Base-by-base conservation (phyloP, 23 tunicate species). In the Ascidia mentula region DNA sequence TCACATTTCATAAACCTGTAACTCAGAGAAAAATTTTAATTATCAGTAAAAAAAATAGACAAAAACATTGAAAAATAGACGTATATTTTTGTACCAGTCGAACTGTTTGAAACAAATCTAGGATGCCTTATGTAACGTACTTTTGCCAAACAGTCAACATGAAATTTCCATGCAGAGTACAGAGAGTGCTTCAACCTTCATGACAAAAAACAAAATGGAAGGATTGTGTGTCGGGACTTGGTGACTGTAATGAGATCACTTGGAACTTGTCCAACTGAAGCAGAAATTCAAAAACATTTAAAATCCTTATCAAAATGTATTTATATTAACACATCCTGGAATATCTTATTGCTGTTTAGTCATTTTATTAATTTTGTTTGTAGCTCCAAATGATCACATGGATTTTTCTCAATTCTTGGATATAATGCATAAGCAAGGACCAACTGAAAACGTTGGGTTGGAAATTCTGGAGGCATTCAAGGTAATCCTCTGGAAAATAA, bases 141-240 rank as follows among this genome's bases (percentile, higher is more conserved):
- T n/a, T n/a, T n/a, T n/a, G n/a, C n/a, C n/a, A n/a, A n/a, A n/a
- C n/a, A n/a, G n/a, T n/a, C n/a, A n/a, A n/a, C n/a, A n/a, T n/a
- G n/a, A n/a, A n/a, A n/a, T n/a, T n/a, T n/a, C n/a, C n/a, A 28
- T 65, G 18, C 77, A 78, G 95, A 95, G 59, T 95, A 72, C 61
- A 83, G 98, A 34, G 98, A 95, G 26, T 95, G 98, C 78, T 95
- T 95, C 82, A 95, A 92, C 42, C 74, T 89, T 15, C 77, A 89
- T 69, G 95, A 89, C 78, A 84, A 81, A 60, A 79, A 94, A 39
- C 84, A 82, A n/a, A 79, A 83, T 34, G 94, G 91, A 35, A 81
- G 46, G 37, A 82, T 95, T 59, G 24, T 73, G 18, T 84, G 87
- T 59, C 45, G 39, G 2, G 95, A 95, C 31, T 69, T 95, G 13